These are phyloP conservation scores for Drosophila meridiana DNA, from an alignment of 2,888 invertebrate species.

Conservation along the genomic window DNA sequence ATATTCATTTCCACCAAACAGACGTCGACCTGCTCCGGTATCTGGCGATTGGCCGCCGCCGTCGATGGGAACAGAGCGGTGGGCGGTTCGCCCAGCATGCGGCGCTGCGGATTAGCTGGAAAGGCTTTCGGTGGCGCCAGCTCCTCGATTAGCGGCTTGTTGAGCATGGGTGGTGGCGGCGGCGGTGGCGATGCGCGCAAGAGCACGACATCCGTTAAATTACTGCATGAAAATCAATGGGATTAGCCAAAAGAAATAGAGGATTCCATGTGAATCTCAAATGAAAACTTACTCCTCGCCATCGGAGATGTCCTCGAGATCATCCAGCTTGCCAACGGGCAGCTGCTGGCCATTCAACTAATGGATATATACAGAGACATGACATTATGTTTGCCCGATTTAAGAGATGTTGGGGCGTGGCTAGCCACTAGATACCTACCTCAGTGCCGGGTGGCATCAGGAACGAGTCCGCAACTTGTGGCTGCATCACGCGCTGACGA, in stretches of 20 bases:
- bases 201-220: slow-evolving; percentile 22
- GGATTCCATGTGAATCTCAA: neutral
- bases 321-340: slow-evolving; percentile 45
- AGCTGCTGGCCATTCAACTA: slow-evolving; percentile 9
- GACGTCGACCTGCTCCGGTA: slow-evolving; percentile 47
- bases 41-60: slow-evolving; percentile 72
- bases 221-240: slow-evolving; percentile 2
- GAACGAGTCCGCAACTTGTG: neutral
- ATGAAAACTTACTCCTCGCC: slow-evolving; percentile 80
- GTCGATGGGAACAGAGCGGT: slow-evolving; percentile 72
- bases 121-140: slow-evolving; percentile 11
- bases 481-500: slow-evolving; percentile 23
- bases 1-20: slow-evolving; percentile 67
- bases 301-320: slow-evolving; percentile 83
- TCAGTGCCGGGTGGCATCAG: neutral
- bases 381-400: slow-evolving; percentile 7
- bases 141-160: neutral
- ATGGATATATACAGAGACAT: slow-evolving; percentile 10
- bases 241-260: neutral
- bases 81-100: slow-evolving; percentile 29
- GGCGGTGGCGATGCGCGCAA: slow-evolving; percentile 29
- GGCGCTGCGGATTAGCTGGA: slow-evolving; percentile 39
- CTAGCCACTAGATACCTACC: slow-evolving; percentile 26
- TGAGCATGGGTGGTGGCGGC: slow-evolving; percentile 26
- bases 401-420: neutral